Percentiles rank a stretch among this genome's conserved stretches.
phyloP scores from a whole-genome alignment of 2,888 invertebrate species.

The Pterobdella sp. region DNA sequence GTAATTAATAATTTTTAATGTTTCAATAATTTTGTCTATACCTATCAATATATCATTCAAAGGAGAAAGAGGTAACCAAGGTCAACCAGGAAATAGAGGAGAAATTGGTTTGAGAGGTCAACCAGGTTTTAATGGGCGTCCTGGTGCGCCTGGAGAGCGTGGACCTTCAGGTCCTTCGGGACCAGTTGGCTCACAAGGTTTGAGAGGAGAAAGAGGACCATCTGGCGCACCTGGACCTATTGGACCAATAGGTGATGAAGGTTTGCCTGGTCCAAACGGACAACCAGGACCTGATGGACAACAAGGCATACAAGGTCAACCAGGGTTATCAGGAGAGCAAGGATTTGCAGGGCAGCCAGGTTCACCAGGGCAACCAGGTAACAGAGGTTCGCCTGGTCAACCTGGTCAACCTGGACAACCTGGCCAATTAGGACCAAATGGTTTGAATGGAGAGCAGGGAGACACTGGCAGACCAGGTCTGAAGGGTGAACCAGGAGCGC shows the following conservation, averaged over 20 bases:
- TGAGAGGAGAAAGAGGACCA: slow-evolving; percentile 2
- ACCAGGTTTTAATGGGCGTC: slow-evolving; percentile 24
- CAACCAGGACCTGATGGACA: slow-evolving; percentile 19
- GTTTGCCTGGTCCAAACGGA: background rate
- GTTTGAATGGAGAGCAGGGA: slow-evolving; percentile 27
- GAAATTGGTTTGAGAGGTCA: slow-evolving; percentile 27
- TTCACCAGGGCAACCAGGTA: background rate
- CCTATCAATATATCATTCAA: too few relatives aligned
- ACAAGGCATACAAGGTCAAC: background rate
- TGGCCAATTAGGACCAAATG: slow-evolving; percentile 9
- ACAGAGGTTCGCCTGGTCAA: background rate
- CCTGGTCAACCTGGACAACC: background rate
- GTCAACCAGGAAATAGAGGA: slow-evolving; percentile 34
- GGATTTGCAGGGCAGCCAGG: background rate
- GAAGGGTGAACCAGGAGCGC: slow-evolving; percentile 29
- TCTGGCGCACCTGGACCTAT: slow-evolving; percentile 18
- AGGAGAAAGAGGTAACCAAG: slow-evolving; percentile 33
- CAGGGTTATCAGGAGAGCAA: slow-evolving; percentile 1
- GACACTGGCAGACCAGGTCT: slow-evolving; percentile 27
- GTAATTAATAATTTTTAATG: background rate
- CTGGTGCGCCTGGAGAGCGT: slow-evolving; percentile 59
- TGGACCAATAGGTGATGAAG: slow-evolving; percentile 6
- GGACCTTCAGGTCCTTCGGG: slow-evolving; percentile 37
- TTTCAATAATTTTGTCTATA: background rate
- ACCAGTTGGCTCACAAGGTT: slow-evolving; percentile 12